Base-by-base conservation (phyloP, 2,888 invertebrate genomes). In the Brenthis hecate region DNA sequence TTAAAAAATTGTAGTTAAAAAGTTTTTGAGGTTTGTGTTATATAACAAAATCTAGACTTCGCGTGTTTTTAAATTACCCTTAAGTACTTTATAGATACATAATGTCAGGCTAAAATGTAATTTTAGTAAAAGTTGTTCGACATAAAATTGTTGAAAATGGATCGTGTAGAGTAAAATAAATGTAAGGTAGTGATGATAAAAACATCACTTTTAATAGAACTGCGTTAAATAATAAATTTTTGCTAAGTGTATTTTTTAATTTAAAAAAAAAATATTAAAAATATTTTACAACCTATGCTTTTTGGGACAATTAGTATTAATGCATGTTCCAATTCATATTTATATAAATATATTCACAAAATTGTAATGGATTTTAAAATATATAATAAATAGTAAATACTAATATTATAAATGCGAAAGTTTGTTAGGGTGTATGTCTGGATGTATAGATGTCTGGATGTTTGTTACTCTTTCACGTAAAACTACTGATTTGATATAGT, bases 1-100 rank as follows among this genome's bases (percentile, higher is more conserved):
- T 23, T 13, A n/a, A 60, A 13, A 61, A 51, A 56, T 11, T 11
- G 13, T 14, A 43, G n/a, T 23, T 13, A n/a, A n/a, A n/a, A n/a
- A n/a, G n/a, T 68, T 56, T 56, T 48, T 43, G 19, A 2, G 11
- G 28, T 16, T 16, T 13, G 53, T 53, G 56, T 74, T 69, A 68
- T 55, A 68, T 70, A 74, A 74, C 65, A 65, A 69, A 65, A 70
- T 58, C 57, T 74, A 68, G 68, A 68, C 64, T 69, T 75, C 56
- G 74, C 76, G 75, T 75, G 74, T 69, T 28, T 54, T 62, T 16
- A 65, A 56, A 50, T 64, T 65, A 32, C 4, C 65, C 11, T 58
- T 16, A 62, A 62, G 53, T 62, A 63, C 28, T 69, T 71, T 58
- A 56, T 56, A 63, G 54, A 62, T 16, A 56, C 47, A 58, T 55